Conservation (phyloP, 2,888 invertebrate genomes). For the Apodemia zela region DNA sequence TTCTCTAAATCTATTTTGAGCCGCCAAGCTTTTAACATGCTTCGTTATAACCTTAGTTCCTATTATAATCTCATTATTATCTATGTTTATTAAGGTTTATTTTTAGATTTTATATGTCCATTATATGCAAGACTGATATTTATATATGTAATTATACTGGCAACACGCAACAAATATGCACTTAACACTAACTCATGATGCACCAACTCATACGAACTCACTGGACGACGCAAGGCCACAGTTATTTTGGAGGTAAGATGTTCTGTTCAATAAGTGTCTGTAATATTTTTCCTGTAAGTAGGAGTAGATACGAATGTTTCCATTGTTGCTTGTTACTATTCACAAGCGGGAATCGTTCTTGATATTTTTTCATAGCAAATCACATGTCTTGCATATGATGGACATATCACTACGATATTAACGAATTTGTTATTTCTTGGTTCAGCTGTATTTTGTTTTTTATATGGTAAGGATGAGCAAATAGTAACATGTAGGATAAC, state of each 20-base stretch:
- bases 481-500: too few relatives aligned
- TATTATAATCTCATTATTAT: background rate
- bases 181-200: background rate
- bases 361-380: background rate
- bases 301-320: background rate
- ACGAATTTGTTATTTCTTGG: too few relatives aligned
- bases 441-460: too few relatives aligned
- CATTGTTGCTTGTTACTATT: constrained; percentile 1
- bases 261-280: background rate
- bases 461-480: too few relatives aligned
- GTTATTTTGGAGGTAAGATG: background rate
- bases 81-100: background rate
- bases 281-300: background rate
- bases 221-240: background rate
- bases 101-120: background rate
- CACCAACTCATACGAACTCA: background rate
- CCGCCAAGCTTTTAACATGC: constrained; percentile 4
- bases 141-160: background rate
- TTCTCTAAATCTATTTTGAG: background rate
- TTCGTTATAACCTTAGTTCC: constrained; percentile 7
- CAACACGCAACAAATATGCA: background rate
- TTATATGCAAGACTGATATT: constrained; percentile 3
- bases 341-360: background rate
- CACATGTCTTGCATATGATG: background rate
- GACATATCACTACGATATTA: background rate